Conservation (phyloP, 2,113 vertebrate species). For the Parotia lawesii region DNA sequence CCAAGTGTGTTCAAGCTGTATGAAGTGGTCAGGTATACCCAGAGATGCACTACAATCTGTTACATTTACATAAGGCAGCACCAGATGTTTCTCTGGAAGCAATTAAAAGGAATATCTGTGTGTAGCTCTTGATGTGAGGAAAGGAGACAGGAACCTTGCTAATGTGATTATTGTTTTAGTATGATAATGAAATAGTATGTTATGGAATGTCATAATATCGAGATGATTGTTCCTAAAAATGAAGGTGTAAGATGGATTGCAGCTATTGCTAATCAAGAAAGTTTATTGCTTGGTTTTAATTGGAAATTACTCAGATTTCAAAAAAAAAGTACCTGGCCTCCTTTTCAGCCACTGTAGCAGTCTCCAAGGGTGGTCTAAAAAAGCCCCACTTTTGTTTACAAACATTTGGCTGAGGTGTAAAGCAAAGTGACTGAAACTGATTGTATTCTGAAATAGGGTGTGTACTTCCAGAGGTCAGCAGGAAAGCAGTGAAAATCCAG, state of each 20-base stretch:
- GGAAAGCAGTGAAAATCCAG: neutral
- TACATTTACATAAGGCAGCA: neutral
- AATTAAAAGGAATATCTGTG: constrained; percentile 10
- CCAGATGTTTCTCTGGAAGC: constrained; percentile 47
- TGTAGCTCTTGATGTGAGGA: constrained; percentile 13
- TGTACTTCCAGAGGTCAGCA: neutral
- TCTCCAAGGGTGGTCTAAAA: constrained; percentile 9
- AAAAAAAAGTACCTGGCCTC: neutral
- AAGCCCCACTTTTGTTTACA: neutral
- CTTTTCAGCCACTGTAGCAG: neutral
- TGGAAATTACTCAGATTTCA: neutral
- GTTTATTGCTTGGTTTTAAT: neutral
- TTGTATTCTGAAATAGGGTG: neutral
- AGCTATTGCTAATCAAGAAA: constrained; percentile 31
- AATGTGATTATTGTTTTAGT: constrained; percentile 55
- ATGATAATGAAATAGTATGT: neutral
- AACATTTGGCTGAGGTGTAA: neutral
- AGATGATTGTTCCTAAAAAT: neutral
- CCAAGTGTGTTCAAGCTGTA: neutral
- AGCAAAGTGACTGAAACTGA: neutral
- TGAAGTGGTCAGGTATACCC: neutral
- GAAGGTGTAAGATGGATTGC: neutral
- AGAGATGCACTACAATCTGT: neutral
- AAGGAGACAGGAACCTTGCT: constrained; percentile 35
- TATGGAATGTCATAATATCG: neutral